Percentiles rank a stretch among this genome's conserved stretches.
Conservation (phyloP, 2,888 invertebrate species). For the Reticulitermes lucifugus region DNA sequence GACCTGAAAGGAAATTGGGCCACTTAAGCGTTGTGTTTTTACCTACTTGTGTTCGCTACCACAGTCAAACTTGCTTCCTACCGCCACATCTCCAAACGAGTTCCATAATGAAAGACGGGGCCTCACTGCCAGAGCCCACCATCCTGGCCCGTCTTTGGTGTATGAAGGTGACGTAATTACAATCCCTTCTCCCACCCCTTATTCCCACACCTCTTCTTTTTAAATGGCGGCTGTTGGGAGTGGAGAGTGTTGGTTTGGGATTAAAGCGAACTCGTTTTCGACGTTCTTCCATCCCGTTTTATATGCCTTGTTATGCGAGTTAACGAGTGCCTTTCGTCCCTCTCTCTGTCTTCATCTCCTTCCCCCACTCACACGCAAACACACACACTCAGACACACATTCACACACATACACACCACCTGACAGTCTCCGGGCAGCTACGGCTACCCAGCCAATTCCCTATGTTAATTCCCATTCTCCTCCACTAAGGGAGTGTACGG, state of each 20-base stretch:
- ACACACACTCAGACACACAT: background rate
- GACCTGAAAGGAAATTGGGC: background rate
- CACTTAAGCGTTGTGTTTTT: background rate
- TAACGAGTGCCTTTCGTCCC: constrained; percentile 21
- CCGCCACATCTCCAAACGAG: background rate
- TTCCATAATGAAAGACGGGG: background rate
- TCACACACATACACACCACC: background rate
- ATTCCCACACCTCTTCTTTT: background rate
- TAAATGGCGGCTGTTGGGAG: background rate
- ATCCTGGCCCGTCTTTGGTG: background rate
- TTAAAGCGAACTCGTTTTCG: constrained; percentile 1
- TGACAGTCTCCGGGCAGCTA: constrained; percentile 4
- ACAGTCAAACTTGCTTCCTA: background rate
- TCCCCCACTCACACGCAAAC: background rate
- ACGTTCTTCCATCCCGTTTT: constrained; percentile 14
- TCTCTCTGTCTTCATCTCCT: background rate
- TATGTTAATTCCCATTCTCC: background rate
- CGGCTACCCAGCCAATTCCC: background rate
- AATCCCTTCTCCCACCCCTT: background rate
- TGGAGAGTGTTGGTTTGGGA: constrained; percentile 12
- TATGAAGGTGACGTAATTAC: constrained; percentile 13
- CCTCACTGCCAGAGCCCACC: background rate
- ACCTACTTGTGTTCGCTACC: background rate
- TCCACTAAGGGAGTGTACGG: background rate
- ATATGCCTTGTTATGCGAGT: constrained; percentile 40